Evolutionary conservation across 2,113 vertebrate species (phyloP), one percentile per base, ranked within the genome.

Genomic region (Cinclus mexicanus): DNA sequence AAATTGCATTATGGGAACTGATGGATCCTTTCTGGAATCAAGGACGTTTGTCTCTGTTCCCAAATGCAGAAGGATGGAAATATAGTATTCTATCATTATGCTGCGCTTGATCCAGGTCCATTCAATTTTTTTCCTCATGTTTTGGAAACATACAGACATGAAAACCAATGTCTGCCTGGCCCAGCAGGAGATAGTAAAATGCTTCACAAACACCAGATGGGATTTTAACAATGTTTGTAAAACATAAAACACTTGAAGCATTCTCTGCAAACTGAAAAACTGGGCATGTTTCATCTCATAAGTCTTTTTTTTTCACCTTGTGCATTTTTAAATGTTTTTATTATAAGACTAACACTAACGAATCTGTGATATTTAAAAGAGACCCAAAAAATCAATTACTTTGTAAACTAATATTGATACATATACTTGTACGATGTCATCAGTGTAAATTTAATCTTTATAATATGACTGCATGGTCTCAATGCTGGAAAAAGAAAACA

Each of bases 121-220:
- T 95, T 92, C 94, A 82, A 75, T 92, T 92, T 97, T 97, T 97
- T 95, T 59, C 84, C 93, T 97, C 94, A 89, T 95, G 96, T 97
- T 98, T 98, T 98, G 94, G 95, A 94, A 98, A 97, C 92, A 97
- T 82, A 97, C 65, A 97, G 95, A 94, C 94, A 96, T 92, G 91
- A 97, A 97, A 98, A 95, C 93, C 95, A 96, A 74, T 90, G 95
- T 97, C 97, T 98, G 97, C 87, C 94, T 97, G 90, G 94, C 97
- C 88, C 97, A 98, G 97, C 97, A 98, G 97, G 98, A 97, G 96
- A 98, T 90, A 97, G 97, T 97, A 98, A 98, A 98, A 97, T 93
- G 91, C 87, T 97, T 96, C 92, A 95, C 95, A 97, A 98, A 97
- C 91, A 96, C 94, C 97, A 98, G 97, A 98, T 98, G 97, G 97